These are phyloP conservation scores for Tetramorium alpestre DNA, from an alignment of 1,140 invertebrate genomes.

Conservation along the genomic window DNA sequence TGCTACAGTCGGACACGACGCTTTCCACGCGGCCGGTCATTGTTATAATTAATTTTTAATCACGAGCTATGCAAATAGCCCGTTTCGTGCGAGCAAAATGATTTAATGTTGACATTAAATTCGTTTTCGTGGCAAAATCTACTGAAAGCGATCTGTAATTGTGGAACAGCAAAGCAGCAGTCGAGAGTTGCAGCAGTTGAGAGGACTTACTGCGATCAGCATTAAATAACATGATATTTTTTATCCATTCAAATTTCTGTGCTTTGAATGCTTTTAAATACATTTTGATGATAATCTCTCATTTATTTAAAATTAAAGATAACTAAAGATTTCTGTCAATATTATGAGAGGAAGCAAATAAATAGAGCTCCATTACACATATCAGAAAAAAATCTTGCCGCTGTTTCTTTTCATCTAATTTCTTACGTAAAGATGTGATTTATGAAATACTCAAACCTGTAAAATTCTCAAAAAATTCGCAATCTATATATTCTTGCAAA, in stretches of 20 bases:
- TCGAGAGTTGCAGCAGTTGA: background rate
- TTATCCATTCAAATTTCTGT: background rate
- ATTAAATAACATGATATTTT: background rate
- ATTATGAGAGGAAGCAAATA: background rate
- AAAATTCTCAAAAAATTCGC: background rate
- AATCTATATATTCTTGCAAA: background rate
- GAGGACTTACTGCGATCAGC: background rate
- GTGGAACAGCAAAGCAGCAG: background rate
- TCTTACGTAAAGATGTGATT: background rate
- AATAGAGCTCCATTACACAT: background rate
- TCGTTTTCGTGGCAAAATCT: background rate
- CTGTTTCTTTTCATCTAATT: background rate
- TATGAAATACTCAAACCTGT: background rate
- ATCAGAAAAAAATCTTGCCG: background rate
- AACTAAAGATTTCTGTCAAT: background rate
- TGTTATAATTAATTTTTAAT: constrained; percentile 39
- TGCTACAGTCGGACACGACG: background rate
- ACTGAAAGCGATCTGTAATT: background rate
- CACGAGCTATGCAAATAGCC: background rate
- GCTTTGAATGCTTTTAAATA: background rate
- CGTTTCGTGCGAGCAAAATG: background rate
- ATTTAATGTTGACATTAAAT: background rate
- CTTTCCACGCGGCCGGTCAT: background rate
- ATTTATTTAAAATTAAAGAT: background rate
- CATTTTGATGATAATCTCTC: background rate